Evolutionary conservation across 2,888 invertebrate species (phyloP).

Genomic region (Danaus chrysippus): DNA sequence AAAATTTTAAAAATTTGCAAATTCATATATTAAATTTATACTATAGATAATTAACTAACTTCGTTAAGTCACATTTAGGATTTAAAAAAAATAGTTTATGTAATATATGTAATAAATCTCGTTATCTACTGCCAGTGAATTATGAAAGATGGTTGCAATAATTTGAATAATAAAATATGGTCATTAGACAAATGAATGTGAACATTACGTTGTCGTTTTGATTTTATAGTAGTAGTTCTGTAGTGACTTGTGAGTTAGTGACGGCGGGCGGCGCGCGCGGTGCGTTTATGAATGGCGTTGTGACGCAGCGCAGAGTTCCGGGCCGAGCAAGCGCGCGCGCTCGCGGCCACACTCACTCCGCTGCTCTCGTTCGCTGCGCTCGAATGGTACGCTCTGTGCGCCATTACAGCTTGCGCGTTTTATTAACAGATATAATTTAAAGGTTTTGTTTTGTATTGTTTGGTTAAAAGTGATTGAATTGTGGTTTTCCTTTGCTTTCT

Average conservation of each 20-base stretch:
- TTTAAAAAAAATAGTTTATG: no score
- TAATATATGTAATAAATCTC: background rate
- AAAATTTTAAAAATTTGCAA: no score
- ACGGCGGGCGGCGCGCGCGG: conserved; percentile 29
- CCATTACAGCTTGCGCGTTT: conserved; percentile 23
- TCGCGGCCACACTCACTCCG: conserved; percentile 35
- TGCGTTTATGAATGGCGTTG: conserved; percentile 32
- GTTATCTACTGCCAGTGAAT: background rate
- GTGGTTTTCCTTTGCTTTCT: conserved; percentile 6
- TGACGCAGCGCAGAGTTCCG: conserved; percentile 32
- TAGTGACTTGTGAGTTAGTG: conserved; percentile 50
- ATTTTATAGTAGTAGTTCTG: conserved; percentile 26
- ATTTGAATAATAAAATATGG: conserved; percentile 13
- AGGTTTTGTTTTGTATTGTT: background rate
- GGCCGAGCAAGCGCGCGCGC: conserved; percentile 30
- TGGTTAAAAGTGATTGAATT: background rate
- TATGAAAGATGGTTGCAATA: background rate
- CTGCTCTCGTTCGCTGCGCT: conserved; percentile 43
- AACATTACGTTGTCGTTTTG: background rate
- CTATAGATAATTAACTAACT: no score
- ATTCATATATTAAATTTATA: no score
- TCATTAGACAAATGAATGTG: conserved; percentile 27
- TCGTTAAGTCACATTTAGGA: no score
- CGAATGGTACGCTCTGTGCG: conserved; percentile 40
- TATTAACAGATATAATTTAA: conserved; percentile 13